Evolutionary conservation across 1,140 invertebrate species (phyloP).

Genomic region (Drosophila sucinea): DNA sequence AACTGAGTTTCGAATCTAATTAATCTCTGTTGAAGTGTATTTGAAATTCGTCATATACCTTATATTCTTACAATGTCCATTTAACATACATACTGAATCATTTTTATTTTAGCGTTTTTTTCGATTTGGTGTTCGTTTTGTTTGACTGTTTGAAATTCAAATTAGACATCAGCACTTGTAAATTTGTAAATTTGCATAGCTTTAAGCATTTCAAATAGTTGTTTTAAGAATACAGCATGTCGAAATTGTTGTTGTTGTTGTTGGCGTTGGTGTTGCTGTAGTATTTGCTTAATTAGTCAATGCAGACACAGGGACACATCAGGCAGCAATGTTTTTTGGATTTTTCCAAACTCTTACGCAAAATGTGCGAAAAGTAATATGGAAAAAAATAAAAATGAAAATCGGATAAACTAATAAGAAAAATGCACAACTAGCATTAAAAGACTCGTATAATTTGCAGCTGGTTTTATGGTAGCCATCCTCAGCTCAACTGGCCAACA

Average conservation of each 20-base stretch:
- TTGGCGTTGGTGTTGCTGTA: constrained; percentile 25
- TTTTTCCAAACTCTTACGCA: constrained; percentile 21
- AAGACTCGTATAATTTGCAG: constrained; percentile 5
- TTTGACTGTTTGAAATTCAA: constrained; percentile 75
- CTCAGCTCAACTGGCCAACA: background rate
- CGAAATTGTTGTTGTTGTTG: constrained; percentile 42
- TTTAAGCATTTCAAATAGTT: constrained; percentile 62
- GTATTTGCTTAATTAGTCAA: constrained; percentile 72
- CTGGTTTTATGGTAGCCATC: constrained; percentile 19
- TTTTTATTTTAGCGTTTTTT: constrained; percentile 20
- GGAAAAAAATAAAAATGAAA: background rate
- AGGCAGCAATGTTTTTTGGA: background rate
- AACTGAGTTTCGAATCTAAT: no score
- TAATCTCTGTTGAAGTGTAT: background rate
- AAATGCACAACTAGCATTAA: constrained; percentile 11
- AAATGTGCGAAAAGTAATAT: background rate
- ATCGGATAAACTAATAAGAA: constrained; percentile 16
- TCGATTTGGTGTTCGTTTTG: constrained; percentile 36
- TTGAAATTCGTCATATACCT: background rate
- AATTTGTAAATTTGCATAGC: constrained; percentile 80
- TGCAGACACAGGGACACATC: constrained; percentile 36
- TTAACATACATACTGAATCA: background rate
- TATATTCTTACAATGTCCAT: background rate
- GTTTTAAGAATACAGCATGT: constrained; percentile 55
- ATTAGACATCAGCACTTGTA: constrained; percentile 76